Conservation (phyloP, 2,797 vertebrate species). For the Argentina silus region DNA sequence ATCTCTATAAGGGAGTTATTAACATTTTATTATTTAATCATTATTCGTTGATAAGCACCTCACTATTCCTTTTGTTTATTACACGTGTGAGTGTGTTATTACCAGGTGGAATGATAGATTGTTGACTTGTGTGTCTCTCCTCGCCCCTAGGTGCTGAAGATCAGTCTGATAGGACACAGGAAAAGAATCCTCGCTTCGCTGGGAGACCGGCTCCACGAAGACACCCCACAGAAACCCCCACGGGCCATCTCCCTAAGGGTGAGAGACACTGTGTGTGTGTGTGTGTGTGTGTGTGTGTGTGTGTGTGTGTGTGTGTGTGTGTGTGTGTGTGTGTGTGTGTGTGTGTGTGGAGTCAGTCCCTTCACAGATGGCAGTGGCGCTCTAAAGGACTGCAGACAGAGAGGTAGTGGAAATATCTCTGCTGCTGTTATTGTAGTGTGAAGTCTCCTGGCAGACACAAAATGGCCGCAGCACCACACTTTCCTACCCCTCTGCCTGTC, state of each 20-base stretch:
- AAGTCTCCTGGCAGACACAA: slow-evolving; percentile 47
- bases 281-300: slow-evolving; percentile 1
- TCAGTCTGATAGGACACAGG: slow-evolving; percentile 93
- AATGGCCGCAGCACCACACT: slow-evolving; percentile 42
- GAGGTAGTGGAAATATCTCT: slow-evolving; percentile 16
- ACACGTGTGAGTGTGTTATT: neutral
- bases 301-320: slow-evolving; percentile 5
- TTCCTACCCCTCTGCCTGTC: slow-evolving; percentile 39
- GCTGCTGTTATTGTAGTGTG: slow-evolving; percentile 27
- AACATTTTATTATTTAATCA: too few relatives aligned
- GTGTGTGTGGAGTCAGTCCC: neutral
- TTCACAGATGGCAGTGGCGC: slow-evolving; percentile 31
- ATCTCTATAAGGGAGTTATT: too few relatives aligned
- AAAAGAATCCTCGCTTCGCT: slow-evolving; percentile 95
- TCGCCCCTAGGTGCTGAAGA: slow-evolving; percentile 90
- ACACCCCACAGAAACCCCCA: slow-evolving; percentile 96
- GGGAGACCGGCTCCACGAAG: slow-evolving; percentile 95
- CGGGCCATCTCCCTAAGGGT: slow-evolving; percentile 95
- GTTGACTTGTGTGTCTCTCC: slow-evolving; percentile 25
- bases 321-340: neutral
- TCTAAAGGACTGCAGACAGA: slow-evolving; percentile 2
- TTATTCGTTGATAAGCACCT: too few relatives aligned
- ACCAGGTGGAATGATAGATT: neutral
- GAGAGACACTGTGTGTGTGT: slow-evolving; percentile 58
- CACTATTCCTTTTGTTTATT: neutral